Conservation (phyloP, 2,888 invertebrate genomes). For the Xylota sylvarum region DNA sequence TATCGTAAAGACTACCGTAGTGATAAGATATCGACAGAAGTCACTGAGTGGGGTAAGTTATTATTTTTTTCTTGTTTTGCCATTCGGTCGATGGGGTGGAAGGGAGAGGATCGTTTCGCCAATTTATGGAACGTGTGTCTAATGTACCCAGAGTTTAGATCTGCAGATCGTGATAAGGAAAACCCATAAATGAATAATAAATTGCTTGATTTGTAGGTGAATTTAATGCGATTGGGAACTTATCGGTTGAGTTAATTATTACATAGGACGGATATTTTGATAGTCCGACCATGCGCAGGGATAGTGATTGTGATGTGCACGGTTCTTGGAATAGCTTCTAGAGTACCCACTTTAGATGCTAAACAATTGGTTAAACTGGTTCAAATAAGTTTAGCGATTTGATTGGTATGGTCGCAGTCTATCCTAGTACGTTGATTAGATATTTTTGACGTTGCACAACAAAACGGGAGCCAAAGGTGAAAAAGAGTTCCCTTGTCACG, state of each 20-base stretch:
- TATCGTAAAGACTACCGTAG: not conserved
- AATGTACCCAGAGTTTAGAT: slow-evolving; percentile 17
- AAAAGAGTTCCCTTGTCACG: too few relatives aligned
- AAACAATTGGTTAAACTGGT: not conserved
- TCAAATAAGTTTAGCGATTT: not conserved
- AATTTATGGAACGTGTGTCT: not conserved
- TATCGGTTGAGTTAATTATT: slow-evolving; percentile 48
- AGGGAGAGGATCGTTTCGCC: too few relatives aligned
- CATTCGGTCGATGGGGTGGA: too few relatives aligned
- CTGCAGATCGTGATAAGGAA: slow-evolving; percentile 35
- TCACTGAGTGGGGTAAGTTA: slow-evolving; percentile 38
- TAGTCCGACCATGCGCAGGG: slow-evolving; percentile 3
- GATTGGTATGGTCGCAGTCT: too few relatives aligned
- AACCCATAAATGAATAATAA: slow-evolving; percentile 21
- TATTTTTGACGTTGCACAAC: too few relatives aligned
- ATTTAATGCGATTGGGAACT: slow-evolving; percentile 9
- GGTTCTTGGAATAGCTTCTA: not conserved
- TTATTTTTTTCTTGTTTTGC: not conserved
- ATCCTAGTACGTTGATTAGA: too few relatives aligned
- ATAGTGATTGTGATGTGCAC: not conserved
- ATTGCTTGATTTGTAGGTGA: slow-evolving; percentile 13
- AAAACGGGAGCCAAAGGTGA: too few relatives aligned
- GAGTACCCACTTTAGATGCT: not conserved
- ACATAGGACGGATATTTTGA: not conserved
- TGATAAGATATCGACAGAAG: slow-evolving; percentile 23